Evolutionary conservation across 2,888 invertebrate species (phyloP), one percentile per base, ranked within the genome.

Genomic region (Archips crataeganus): DNA sequence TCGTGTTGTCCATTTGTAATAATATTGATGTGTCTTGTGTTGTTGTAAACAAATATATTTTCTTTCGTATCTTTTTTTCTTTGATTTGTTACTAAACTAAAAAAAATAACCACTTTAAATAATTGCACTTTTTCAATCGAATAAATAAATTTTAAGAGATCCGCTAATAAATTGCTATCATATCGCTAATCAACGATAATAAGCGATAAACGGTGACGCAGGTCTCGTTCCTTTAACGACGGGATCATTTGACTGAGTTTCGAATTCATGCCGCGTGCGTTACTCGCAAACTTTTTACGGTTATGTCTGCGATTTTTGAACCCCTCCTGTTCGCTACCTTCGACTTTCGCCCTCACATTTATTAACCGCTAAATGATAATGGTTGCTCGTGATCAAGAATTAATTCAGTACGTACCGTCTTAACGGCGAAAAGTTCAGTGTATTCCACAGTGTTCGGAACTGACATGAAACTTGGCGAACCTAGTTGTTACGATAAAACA

Each of bases 361-460:
- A 90, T 91, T 90, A 90, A 89, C 91, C 90, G 88, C 90, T 89
- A 90, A 91, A 91, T 90, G 91, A 88, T 90, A 90, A 90, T 90
- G 88, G 87, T 78, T 74, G 82, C 82, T 85, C 87, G 87, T 87
- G 86, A 87, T 88, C 86, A 87, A 85, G 85, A 87, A 85, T 87
- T 90, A 89, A 88, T 88, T 82, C 81, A 78, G 83, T 75, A 71
- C 82, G 83, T 85, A 86, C 84, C 84, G 70, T 69, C 71, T 69
- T 69, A 72, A 75, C 72, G 60, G 61, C 65, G 45, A 73, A 80
- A 79, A 75, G 77, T 78, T 60, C 63, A 77, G 78, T 81, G 77
- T 77, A 78, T 70, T 68, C 78, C 79, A 77, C 76, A 78, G 78
- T 71, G 72, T 74, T 78, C 74, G 76, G 63, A 74, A 77, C 70